Conservation (phyloP, 1,140 invertebrate species). For the Bombyx mandarina region DNA sequence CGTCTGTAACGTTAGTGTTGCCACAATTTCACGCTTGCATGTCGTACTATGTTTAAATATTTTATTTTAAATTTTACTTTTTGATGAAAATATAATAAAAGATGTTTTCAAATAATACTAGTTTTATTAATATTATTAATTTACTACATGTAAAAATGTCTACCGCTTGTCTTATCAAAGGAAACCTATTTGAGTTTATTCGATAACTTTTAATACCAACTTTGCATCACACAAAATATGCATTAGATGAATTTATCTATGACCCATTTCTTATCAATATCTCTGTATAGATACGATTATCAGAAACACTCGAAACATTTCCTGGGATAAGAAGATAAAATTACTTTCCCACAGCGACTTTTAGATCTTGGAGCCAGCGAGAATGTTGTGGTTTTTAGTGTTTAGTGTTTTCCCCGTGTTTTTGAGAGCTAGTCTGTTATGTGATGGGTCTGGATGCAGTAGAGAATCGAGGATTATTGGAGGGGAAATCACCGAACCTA, state of each 20-base stretch:
- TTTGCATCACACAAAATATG: not conserved
- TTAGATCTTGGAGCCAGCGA: conserved; percentile 6
- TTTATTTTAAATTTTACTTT: conserved; percentile 67
- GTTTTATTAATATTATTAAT: conserved; percentile 18
- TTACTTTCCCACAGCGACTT: conserved; percentile 10
- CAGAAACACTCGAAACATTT: conserved; percentile 9
- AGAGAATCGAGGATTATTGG: conserved; percentile 24
- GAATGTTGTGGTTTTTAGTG: conserved; percentile 22
- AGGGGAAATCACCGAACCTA: conserved; percentile 24
- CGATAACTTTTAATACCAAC: not conserved
- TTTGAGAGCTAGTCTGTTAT: conserved; percentile 15
- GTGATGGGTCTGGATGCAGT: conserved; percentile 13
- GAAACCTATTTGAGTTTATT: not conserved
- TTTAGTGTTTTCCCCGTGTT: conserved; percentile 18
- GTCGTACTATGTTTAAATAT: conserved; percentile 65
- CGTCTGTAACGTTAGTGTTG: conserved; percentile 15
- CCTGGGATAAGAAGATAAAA: conserved; percentile 12
- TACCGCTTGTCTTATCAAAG: not conserved
- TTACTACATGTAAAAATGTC: too few species aligned
- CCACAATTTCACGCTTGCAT: conserved; percentile 44
- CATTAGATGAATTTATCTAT: not conserved
- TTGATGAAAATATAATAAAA: conserved; percentile 69
- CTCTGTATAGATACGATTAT: conserved; percentile 6
- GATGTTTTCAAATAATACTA: conserved; percentile 63
- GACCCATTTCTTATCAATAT: conserved; percentile 8